Conservation (phyloP, 2,113 vertebrate genomes). For the Paratilapia polleni region DNA sequence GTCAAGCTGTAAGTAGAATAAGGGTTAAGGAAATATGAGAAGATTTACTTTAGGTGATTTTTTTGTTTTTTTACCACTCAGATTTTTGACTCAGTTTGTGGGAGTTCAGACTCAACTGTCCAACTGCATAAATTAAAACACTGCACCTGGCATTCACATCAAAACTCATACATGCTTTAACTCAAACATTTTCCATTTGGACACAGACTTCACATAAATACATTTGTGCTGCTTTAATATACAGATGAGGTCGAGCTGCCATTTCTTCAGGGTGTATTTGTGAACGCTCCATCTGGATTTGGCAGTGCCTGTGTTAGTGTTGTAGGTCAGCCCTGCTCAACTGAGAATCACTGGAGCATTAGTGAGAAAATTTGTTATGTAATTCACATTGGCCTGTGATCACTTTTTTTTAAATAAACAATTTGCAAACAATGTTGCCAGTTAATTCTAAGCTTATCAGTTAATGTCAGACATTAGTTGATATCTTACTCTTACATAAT, state of each 20-base stretch:
- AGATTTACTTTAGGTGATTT: not conserved
- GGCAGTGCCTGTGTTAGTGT: constrained; percentile 6
- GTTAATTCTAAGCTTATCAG: not conserved
- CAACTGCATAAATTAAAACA: not conserved
- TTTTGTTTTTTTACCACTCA: not conserved
- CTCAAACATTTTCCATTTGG: not conserved
- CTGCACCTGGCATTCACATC: not conserved
- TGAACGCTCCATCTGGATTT: constrained; percentile 45
- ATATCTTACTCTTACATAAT: not conserved
- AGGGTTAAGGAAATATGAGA: not conserved
- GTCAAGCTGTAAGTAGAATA: not conserved
- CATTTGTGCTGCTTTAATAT: not conserved
- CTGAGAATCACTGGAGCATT: constrained; percentile 23
- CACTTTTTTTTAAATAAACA: not conserved
- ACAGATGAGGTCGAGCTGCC: constrained; percentile 29
- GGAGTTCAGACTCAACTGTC: not conserved
- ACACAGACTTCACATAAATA: not conserved
- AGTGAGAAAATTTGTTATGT: constrained; percentile 1
- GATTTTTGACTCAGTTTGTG: not conserved
- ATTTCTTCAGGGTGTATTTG: constrained; percentile 5
- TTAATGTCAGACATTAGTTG: not conserved
- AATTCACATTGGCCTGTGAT: not conserved
- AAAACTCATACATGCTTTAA: not conserved
- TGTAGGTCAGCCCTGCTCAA: constrained; percentile 15
- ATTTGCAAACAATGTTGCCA: not conserved